Evolutionary conservation across 2,888 invertebrate genomes (phyloP).

Genomic region (Cephus nigrinus): DNA sequence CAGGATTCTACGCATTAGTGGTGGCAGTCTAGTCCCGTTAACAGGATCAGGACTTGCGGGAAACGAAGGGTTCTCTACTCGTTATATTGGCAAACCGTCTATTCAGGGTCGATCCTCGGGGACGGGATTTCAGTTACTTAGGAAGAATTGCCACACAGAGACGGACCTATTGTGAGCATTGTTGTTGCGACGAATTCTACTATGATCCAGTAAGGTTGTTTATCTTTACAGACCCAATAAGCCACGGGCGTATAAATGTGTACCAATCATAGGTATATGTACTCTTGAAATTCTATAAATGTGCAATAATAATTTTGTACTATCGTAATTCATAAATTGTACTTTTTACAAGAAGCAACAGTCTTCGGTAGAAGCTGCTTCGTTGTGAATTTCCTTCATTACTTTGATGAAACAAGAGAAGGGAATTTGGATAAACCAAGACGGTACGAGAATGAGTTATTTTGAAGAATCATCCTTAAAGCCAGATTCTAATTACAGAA

Average conservation of each 20-base stretch:
- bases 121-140: slow-evolving; percentile 40
- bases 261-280: no score
- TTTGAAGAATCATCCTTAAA: background rate
- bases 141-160: slow-evolving; percentile 37
- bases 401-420: background rate
- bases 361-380: no score
- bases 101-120: slow-evolving; percentile 50
- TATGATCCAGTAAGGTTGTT: no score
- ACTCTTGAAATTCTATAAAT: no score
- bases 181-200: no score
- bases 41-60: slow-evolving; percentile 58
- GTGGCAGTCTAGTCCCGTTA: slow-evolving; percentile 57
- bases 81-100: slow-evolving; percentile 44
- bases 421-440: background rate
- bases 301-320: no score
- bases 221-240: no score
- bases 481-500: slow-evolving; percentile 5
- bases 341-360: no score
- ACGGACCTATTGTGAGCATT: background rate
- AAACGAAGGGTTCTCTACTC: slow-evolving; percentile 51
- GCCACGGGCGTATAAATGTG: no score
- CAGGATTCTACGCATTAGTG: slow-evolving; percentile 19
- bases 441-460: background rate
- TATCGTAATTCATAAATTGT: no score
- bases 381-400: no score